phyloP scores from a whole-genome alignment of 2,797 vertebrate genomes.

The Prionace glauca region DNA sequence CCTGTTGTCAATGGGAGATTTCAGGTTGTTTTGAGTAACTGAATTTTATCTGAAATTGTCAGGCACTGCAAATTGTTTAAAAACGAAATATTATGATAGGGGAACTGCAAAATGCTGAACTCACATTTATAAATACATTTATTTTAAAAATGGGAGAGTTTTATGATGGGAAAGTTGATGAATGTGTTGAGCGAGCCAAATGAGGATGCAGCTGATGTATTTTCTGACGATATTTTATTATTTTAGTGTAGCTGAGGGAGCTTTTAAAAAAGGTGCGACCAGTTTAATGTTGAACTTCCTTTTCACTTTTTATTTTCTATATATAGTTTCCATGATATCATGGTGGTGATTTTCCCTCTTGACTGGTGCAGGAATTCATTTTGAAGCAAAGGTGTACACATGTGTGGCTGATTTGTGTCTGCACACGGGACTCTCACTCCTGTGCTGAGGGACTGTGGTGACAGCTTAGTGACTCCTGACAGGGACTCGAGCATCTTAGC shows the following conservation, averaged over 20 bases:
- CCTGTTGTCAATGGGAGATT: neutral
- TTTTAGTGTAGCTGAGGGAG: neutral
- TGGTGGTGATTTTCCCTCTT: neutral
- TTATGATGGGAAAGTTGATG: neutral
- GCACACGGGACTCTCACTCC: neutral
- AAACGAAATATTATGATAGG: neutral
- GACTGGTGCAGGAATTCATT: neutral
- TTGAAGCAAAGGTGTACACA: neutral
- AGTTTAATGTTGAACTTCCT: constrained; percentile 15
- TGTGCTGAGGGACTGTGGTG: neutral
- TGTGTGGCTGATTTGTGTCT: neutral
- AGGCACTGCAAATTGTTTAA: neutral
- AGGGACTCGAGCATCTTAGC: neutral
- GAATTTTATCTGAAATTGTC: neutral
- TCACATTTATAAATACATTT: constrained; percentile 2
- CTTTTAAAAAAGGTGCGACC: neutral
- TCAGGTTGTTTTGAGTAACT: neutral
- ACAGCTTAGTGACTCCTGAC: neutral
- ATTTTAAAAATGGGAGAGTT: neutral
- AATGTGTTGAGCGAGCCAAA: neutral
- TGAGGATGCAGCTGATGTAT: constrained; percentile 17
- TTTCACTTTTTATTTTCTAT: constrained; percentile 3
- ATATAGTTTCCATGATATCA: constrained; percentile 8
- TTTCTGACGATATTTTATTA: constrained; percentile 6
- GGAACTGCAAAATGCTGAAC: neutral